These are phyloP conservation scores for Dinoponera quadriceps DNA, from an alignment of 1,140 invertebrate species.

Conservation along the genomic window DNA sequence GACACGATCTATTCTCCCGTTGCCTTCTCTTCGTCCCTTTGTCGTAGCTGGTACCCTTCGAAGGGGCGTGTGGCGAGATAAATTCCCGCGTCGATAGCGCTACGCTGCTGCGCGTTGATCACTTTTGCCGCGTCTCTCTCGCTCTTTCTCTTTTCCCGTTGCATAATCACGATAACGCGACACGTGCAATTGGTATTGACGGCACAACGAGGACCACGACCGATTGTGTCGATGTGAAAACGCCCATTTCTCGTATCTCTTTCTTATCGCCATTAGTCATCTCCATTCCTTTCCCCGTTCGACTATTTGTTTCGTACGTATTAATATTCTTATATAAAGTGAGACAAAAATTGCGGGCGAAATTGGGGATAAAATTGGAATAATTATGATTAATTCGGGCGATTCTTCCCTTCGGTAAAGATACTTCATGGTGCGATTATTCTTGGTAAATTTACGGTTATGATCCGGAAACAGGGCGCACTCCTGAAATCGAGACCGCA, in stretches of 20 bases:
- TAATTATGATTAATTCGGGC: too few species aligned
- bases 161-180: conserved; percentile 46
- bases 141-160: not conserved
- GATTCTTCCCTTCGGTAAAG: too few species aligned
- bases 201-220: conserved; percentile 26
- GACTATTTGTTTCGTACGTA: not conserved
- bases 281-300: not conserved
- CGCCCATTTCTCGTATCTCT: not conserved
- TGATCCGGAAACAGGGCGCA: too few species aligned
- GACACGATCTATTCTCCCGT: not conserved
- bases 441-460: too few species aligned
- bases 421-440: too few species aligned
- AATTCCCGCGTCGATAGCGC: conserved; percentile 52
- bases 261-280: not conserved
- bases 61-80: conserved; percentile 22
- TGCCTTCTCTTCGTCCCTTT: conserved; percentile 4
- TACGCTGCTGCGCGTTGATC: conserved; percentile 33
- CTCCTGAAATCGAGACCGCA: too few species aligned
- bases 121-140: conserved; percentile 38
- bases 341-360: too few species aligned
- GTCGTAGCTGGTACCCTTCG: conserved; percentile 23
- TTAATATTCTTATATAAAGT: not conserved
- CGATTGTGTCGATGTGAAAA: not conserved
- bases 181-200: conserved; percentile 36
- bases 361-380: too few species aligned